Conservation (phyloP, 2,888 invertebrate species). For the Heliothis peltigera region DNA sequence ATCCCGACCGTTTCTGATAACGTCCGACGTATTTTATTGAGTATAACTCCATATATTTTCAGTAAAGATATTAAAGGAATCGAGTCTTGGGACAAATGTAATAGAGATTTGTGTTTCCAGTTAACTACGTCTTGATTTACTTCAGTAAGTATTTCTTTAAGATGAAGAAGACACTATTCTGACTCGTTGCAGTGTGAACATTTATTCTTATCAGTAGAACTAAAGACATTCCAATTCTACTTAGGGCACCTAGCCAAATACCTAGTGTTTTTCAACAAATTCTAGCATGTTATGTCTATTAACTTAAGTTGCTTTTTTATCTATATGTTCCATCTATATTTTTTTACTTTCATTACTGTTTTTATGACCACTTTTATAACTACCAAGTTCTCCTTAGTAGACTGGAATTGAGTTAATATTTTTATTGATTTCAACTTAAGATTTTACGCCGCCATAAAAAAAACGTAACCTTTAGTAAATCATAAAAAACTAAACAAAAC, state of each 20-base stretch:
- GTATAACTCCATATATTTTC: conserved; percentile 20
- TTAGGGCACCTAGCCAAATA: conserved; percentile 22
- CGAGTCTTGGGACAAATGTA: background rate
- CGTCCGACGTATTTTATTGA: conserved; percentile 28
- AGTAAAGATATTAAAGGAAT: background rate
- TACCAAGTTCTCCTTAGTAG: conserved; percentile 8
- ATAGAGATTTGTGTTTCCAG: background rate
- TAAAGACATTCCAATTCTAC: conserved; percentile 30
- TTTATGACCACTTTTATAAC: background rate
- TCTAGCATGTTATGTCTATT: conserved; percentile 12
- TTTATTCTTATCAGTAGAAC: conserved; percentile 18
- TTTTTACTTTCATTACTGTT: background rate
- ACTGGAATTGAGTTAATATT: background rate
- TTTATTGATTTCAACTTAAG: conserved; percentile 12
- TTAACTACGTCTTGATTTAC: background rate
- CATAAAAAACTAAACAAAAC: conserved; percentile 23
- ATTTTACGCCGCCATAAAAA: conserved; percentile 17
- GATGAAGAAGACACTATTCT: conserved; percentile 7
- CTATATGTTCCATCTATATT: background rate
- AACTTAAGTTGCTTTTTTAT: background rate
- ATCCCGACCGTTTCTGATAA: conserved; percentile 22
- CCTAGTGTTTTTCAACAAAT: conserved; percentile 22
- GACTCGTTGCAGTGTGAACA: conserved; percentile 16
- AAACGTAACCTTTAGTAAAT: conserved; percentile 6
- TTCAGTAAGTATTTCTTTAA: conserved; percentile 3